A percentile compares a stretch with the other conserved stretches of the same genome.
phyloP scores from a whole-genome alignment of 2,113 vertebrate species.

The Chlorodrepanis virens region DNA sequence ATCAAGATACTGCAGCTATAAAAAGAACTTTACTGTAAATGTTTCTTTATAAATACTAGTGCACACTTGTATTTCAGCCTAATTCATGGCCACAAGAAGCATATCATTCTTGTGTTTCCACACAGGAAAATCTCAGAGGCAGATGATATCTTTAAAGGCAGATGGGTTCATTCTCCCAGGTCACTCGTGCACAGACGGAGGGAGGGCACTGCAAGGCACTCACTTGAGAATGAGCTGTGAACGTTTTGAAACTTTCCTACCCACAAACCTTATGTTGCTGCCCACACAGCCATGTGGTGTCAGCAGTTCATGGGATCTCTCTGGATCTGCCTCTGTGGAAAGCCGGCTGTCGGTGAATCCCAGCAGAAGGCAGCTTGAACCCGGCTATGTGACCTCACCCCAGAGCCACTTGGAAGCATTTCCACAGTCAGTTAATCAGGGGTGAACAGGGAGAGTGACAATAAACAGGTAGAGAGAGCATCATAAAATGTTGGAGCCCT shows the following conservation, averaged over 20 bases:
- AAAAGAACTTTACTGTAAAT: background rate
- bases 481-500: background rate
- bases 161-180: background rate
- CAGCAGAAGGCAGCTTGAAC: background rate
- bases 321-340: background rate
- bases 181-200: background rate
- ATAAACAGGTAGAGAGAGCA: background rate
- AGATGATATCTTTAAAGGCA: background rate
- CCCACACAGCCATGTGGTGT: background rate
- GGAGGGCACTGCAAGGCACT: background rate
- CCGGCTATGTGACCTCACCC: background rate
- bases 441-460: background rate
- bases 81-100: background rate
- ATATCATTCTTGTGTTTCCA: background rate
- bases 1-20: background rate
- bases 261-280: conserved; percentile 36
- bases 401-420: background rate
- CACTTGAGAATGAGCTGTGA: background rate
- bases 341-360: background rate
- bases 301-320: background rate
- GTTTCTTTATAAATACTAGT: background rate
- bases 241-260: background rate
- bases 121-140: background rate
- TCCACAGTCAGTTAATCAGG: background rate
- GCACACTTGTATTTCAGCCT: background rate